These are phyloP conservation scores for Acestrorhynchus altus DNA, from an alignment of 2,797 vertebrate genomes.

Conservation along the genomic window DNA sequence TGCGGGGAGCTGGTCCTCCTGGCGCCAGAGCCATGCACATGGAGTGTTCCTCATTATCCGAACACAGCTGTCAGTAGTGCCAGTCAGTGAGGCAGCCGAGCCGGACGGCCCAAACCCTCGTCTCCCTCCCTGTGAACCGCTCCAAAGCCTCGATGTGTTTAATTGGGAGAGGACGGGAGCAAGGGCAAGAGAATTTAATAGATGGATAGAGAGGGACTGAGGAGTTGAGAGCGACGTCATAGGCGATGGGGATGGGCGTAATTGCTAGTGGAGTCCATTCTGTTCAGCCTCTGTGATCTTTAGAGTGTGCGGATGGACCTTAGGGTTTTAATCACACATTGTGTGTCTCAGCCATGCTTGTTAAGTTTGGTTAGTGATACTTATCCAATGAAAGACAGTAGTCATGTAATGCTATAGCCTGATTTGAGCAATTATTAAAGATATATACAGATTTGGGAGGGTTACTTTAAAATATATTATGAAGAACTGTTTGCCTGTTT, in stretches of 20 bases:
- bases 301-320: constrained; percentile 56
- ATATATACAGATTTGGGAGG: no score
- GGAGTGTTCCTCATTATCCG: constrained; percentile 29
- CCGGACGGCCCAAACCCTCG: constrained; percentile 12
- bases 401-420: not conserved
- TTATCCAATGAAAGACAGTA: not conserved
- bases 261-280: constrained; percentile 73
- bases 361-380: constrained; percentile 64
- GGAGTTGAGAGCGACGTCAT: constrained; percentile 61
- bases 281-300: constrained; percentile 71
- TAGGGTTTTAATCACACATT: constrained; percentile 41
- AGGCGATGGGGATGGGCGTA: constrained; percentile 71
- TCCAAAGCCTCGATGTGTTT: constrained; percentile 53
- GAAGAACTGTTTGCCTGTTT: no score
- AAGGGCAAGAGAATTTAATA: constrained; percentile 33
- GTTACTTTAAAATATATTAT: no score
- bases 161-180: constrained; percentile 33
- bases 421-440: not conserved
- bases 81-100: constrained; percentile 4
- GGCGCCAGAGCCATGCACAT: constrained; percentile 54
- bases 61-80: constrained; percentile 28
- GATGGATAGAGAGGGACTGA: constrained; percentile 23
- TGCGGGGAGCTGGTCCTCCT: constrained; percentile 19
- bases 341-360: constrained; percentile 63
- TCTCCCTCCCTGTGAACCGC: constrained; percentile 54